These are phyloP conservation scores for Regulus satrapa DNA, from an alignment of 2,113 vertebrate species.

Conservation along the genomic window DNA sequence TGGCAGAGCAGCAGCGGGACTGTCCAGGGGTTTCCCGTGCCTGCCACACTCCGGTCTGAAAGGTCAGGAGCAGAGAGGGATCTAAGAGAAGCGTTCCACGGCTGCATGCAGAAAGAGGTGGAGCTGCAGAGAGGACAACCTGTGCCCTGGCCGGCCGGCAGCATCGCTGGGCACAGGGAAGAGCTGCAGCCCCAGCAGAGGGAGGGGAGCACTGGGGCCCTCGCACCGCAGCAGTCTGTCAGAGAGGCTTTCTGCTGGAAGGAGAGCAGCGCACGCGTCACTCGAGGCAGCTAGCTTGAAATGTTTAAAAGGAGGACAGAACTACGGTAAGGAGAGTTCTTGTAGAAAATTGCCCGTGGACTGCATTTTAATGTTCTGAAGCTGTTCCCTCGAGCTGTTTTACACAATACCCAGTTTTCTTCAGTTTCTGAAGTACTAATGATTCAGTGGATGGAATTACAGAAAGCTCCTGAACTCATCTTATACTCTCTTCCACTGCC, in stretches of 20 bases:
- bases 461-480: constrained; percentile 18
- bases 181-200: background rate
- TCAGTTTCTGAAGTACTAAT: constrained; percentile 42
- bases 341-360: constrained; percentile 34
- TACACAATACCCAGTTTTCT: constrained; percentile 39
- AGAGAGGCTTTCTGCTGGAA: background rate
- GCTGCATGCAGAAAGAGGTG: background rate
- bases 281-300: constrained; percentile 42
- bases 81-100: background rate
- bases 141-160: background rate
- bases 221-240: background rate
- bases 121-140: background rate
- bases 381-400: constrained; percentile 44
- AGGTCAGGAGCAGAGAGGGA: background rate
- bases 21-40: background rate
- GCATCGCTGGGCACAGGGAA: background rate
- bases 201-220: background rate
- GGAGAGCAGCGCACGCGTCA: background rate
- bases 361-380: constrained; percentile 51
- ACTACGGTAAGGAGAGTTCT: background rate
- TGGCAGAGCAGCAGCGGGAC: background rate
- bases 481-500: background rate
- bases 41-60: background rate
- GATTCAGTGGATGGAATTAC: constrained; percentile 18
- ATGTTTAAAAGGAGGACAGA: constrained; percentile 42